Percentiles rank a stretch among this genome's conserved stretches.
These are phyloP conservation scores for Caradrina kadenii DNA, from an alignment of 2,888 invertebrate species.

Conservation along the genomic window DNA sequence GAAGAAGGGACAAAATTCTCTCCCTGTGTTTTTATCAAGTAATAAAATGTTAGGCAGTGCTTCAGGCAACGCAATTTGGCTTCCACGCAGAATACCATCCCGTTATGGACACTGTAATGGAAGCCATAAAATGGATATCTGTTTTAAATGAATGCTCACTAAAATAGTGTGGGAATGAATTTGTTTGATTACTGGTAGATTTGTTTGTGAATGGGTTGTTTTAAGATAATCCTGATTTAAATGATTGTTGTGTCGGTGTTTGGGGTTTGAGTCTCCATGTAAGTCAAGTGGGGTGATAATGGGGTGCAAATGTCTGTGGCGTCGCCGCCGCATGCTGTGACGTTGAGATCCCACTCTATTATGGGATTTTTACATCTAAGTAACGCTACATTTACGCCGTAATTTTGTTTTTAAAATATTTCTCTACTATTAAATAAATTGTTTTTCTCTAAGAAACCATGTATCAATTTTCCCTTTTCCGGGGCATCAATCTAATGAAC, in stretches of 20 bases:
- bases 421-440: conserved; percentile 18
- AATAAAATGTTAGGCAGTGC: conserved; percentile 78
- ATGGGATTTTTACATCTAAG: background rate
- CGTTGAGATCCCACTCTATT: background rate
- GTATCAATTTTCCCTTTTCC: conserved; percentile 52
- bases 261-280: background rate
- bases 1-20: conserved; percentile 72
- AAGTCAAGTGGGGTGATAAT: no score
- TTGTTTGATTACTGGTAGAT: conserved; percentile 36
- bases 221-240: conserved; percentile 26
- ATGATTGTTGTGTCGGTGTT: background rate
- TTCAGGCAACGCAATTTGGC: conserved; percentile 75
- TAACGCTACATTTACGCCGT: background rate
- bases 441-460: conserved; percentile 35
- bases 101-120: conserved; percentile 68
- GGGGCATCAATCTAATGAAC: conserved; percentile 59
- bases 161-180: conserved; percentile 53
- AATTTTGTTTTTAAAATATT: conserved; percentile 2
- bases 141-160: conserved; percentile 65
- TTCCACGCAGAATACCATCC: conserved; percentile 74
- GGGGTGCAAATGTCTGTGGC: background rate
- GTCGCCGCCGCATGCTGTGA: background rate
- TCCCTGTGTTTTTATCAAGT: conserved; percentile 79
- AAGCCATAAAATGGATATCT: conserved; percentile 68
- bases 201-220: conserved; percentile 34